Base-by-base conservation (phyloP, 2,113 vertebrate species). In the Heptranchias perlo region DNA sequence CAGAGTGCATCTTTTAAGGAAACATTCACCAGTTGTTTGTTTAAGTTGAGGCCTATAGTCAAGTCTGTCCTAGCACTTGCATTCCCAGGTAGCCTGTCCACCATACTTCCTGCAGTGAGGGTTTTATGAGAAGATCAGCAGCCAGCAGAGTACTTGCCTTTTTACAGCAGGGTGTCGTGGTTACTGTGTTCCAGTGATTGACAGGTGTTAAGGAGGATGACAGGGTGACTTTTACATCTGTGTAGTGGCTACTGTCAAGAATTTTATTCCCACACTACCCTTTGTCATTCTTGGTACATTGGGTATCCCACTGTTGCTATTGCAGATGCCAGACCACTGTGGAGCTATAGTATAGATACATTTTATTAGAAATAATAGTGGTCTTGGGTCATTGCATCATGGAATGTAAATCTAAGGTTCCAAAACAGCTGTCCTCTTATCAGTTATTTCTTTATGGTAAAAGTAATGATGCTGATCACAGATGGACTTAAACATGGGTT, bases 151-250 rank as follows among this genome's bases (percentile, higher is more conserved):
- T 94, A 96, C 78, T 96, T 96, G 96, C 96, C 96, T 96, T 96
- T 97, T 76, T 96, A 97, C 97, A 97, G 97, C 96, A 96, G 96
- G 97, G 96, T 97, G 96, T 96, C 97, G 97, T 97, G 97, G 97
- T 98, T 97, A 97, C 97, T 96, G 96, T 97, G 65, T 96, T n/a
- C 1, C 44, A 95, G 97, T 98, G 97, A 98, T 96, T 97, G 98
- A 97, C 98, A 98, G 98, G 97, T 97, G 97, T 96, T 98, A 96
- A 97, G 97, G 97, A 97, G 97, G 97, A 97, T 97, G 97, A 97
- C 97, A 97, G 97, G 97, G 97, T 98, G 98, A 98, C 98, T 97
- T 98, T 98, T 97, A 98, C 98, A 98, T 98, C 97, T 98, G 97
- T 98, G 98, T 98, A 97, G 97, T 97, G 97, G 97, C 96, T 97